These are phyloP conservation scores for Naja naja DNA, from an alignment of 2,113 vertebrate genomes.

Conservation along the genomic window DNA sequence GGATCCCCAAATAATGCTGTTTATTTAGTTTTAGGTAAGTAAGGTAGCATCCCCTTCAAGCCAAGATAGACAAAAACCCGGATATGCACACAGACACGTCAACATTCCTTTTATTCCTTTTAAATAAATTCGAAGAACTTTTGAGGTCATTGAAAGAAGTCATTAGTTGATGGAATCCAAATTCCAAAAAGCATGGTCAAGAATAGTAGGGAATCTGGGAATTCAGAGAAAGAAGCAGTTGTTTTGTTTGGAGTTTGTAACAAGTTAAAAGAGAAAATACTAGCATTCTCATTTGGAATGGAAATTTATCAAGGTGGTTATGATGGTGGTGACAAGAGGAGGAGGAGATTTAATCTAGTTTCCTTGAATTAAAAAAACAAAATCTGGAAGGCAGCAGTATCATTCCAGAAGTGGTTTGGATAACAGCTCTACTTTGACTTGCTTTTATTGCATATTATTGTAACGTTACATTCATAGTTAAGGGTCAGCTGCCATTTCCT, in stretches of 20 bases:
- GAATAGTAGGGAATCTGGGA: not conserved
- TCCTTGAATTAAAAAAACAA: constrained; percentile 33
- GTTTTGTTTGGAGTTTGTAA: not conserved
- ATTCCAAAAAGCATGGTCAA: not conserved
- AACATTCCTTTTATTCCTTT: not conserved
- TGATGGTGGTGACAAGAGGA: not conserved
- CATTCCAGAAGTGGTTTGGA: constrained; percentile 63
- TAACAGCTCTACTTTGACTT: constrained; percentile 66
- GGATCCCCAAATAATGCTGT: not conserved
- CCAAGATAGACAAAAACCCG: not conserved
- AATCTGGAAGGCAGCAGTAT: constrained; percentile 63
- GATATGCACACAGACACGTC: not conserved
- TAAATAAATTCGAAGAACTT: not conserved
- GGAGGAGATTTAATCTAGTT: constrained; percentile 42
- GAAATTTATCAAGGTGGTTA: not conserved
- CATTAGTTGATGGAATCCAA: not conserved
- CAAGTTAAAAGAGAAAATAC: not conserved
- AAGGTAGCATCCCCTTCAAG: not conserved
- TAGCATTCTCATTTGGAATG: not conserved
- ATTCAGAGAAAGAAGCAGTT: not conserved
- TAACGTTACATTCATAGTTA: constrained; percentile 77
- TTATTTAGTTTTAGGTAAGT: accelerated
- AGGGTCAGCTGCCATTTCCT: constrained; percentile 83
- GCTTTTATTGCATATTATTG: constrained; percentile 78
- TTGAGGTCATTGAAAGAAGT: not conserved